Evolutionary conservation across 2,888 invertebrate genomes (phyloP).

Genomic region (Zygaena filipendulae): DNA sequence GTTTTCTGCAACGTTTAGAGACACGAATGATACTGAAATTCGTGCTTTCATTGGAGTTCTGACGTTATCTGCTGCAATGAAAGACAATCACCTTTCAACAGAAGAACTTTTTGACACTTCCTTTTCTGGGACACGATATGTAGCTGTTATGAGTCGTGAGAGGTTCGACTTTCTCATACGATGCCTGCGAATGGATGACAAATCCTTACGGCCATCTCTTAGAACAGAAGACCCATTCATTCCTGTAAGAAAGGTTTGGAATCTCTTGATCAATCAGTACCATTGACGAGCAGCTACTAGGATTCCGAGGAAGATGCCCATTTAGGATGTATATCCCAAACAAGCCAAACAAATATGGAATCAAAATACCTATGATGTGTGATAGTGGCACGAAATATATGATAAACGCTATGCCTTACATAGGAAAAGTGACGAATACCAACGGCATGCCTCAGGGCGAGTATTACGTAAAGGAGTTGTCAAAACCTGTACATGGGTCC

Average conservation of each 20-base stretch:
- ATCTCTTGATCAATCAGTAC: too few relatives aligned
- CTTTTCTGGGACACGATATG: constrained; percentile 14
- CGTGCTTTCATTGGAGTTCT: constrained; percentile 7
- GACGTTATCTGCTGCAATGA: constrained; percentile 8
- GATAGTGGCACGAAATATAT: constrained; percentile 6
- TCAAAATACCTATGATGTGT: constrained; percentile 13
- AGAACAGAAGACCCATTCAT: too few relatives aligned
- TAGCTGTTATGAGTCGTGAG: constrained; percentile 13
- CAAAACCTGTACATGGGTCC: constrained; percentile 10
- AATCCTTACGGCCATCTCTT: neutral
- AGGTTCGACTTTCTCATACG: constrained; percentile 15
- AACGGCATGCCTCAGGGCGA: constrained; percentile 9
- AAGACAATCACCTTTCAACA: constrained; percentile 13
- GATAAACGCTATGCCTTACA: constrained; percentile 6
- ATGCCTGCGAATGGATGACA: constrained; percentile 13
- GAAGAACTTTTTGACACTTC: constrained; percentile 13
- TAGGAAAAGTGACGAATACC: constrained; percentile 6
- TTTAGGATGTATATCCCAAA: constrained; percentile 16
- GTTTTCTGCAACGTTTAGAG: constrained; percentile 4
- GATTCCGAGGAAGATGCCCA: constrained; percentile 14
- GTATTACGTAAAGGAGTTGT: constrained; percentile 11
- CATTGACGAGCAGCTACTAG: constrained; percentile 14
- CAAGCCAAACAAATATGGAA: constrained; percentile 15
- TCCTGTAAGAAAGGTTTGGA: too few relatives aligned
- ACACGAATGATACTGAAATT: constrained; percentile 7